Evolutionary conservation across 2,888 invertebrate genomes (phyloP), one percentile per base, ranked within the genome.

Genomic region (Acronicta psi): DNA sequence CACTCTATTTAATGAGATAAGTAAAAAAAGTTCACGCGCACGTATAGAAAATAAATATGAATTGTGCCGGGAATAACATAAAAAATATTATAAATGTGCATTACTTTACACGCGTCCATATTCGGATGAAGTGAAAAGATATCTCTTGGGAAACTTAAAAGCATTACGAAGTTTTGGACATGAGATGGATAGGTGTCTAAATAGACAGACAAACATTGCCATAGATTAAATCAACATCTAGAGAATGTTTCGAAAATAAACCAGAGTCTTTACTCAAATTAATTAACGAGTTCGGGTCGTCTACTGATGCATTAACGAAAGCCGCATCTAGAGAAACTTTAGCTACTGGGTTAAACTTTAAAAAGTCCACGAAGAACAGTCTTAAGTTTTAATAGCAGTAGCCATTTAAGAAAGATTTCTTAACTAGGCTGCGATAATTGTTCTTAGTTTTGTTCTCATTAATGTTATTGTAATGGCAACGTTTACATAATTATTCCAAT

Each of bases 1-100:
- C 65, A 67, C 70, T 67, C 65, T 67, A 67, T 20, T 67, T 67
- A 70, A 67, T 67, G 67, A 67, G 66, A 45, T 53, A 46, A 25
- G 66, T 34, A 65, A 59, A 67, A 31, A 29, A 70, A 70, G 38
- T 50, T 70, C 70, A 50, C 70, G 59, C 65, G 18, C 36, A 52
- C 9, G 14, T 65, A 53, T 53, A 45, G 16, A 53, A 53, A 42
- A 36, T 14, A 70, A 59, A 59, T 46, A 59, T 65, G 45, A 50
- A 67, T 59, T 53, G 65, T 65, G 37, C 65, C 14, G 18, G 65
- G 49, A 67, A 64, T 64, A 25, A 59, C 31, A 59, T 49, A 36
- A 65, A 70, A 64, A 46, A 58, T 46, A 40, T 38, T 34, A 59
- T 53, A 49, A 53, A 59, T 42, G 45, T 46, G 38, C 49, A 64